Evolutionary conservation across 2,113 vertebrate species (phyloP), one percentile per base, ranked within the genome.

Genomic region (Symphodus melops): DNA sequence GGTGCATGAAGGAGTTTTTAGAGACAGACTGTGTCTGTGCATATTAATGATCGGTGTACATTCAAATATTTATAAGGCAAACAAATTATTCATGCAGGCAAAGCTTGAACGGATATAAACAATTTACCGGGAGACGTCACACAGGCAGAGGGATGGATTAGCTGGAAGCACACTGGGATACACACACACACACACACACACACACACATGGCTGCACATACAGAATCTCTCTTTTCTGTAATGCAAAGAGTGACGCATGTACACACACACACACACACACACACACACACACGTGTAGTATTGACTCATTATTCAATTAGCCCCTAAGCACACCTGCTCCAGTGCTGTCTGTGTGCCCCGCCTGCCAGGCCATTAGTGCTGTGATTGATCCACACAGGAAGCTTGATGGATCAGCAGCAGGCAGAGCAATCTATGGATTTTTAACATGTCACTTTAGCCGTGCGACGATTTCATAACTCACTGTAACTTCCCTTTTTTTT

Each of bases 41-140:
- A 92, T 92, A 91, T 91, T 94, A 94, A 94, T 92, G 91, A 93
- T 81, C 65, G 48, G 79, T 93, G 90, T 94, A 86, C 81, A 86
- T 91, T 93, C 86, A 93, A 94, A 94, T 94, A 95, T 95, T 94
- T 93, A 95, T 92, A 85, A 92, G 85, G 72, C 86, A 91, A 91
- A 94, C 91, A 86, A 94, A 94, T 95, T 92, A 95, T 94, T 95
- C 82, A 94, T 94, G 92, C 79, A 58, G 86, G 87, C 83, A 89
- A 90, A 86, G 90, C 86, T 83, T 75, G 86, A 93, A 89, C 90
- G 88, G 91, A 94, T 94, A 93, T 92, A 94, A 93, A 94, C 93
- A 92, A 93, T 95, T 94, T 93, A 92, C 91, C 68, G 83, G 83
- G 75, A 91, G 91, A 93, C 81, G 91, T 88, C 92, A 92, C 85